Percentiles rank a stretch among this genome's conserved stretches.
phyloP scores from a whole-genome alignment of 37 sponge, comb jelly and placozoan genomes.

The Crambe crambe region DNA sequence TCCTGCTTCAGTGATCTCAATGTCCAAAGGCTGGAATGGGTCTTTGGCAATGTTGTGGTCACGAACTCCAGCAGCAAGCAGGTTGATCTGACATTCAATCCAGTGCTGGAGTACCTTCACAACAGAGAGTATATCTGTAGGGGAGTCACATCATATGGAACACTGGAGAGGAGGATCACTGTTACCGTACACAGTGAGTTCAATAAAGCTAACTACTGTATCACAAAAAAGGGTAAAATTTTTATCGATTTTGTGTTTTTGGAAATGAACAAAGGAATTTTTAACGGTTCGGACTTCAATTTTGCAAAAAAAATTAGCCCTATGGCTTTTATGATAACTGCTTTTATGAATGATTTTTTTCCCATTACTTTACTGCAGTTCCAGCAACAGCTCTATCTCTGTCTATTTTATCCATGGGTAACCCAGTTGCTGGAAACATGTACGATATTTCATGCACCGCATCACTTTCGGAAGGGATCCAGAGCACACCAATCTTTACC shows the following conservation, averaged over 20 bases:
- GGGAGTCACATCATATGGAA: constrained; percentile 7
- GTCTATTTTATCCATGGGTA: background rate
- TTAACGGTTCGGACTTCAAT: no score
- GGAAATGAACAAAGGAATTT: no score
- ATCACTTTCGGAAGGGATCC: constrained; percentile 8
- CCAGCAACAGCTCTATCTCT: constrained; percentile 4
- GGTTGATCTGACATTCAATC: constrained; percentile 1
- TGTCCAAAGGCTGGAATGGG: constrained; percentile 7
- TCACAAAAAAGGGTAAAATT: no score
- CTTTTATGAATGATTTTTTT: background rate
- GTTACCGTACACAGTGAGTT: constrained; percentile 15
- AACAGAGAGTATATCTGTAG: constrained; percentile 18
- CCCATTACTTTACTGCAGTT: constrained; percentile 4
- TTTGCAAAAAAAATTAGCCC: no score
- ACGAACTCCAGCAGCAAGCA: background rate
- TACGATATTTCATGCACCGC: background rate
- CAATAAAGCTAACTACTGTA: background rate
- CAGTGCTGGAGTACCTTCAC: background rate
- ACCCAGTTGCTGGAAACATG: constrained; percentile 12
- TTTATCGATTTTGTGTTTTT: no score
- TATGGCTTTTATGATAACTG: background rate
- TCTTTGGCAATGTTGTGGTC: background rate
- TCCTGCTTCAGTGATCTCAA: constrained; percentile 19
- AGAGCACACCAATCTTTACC: constrained; percentile 6
- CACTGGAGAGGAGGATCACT: constrained; percentile 2